Percentiles rank a stretch among this genome's conserved stretches.
Conservation (phyloP, 2,797 vertebrate genomes). For the Sphenodon punctatus region DNA sequence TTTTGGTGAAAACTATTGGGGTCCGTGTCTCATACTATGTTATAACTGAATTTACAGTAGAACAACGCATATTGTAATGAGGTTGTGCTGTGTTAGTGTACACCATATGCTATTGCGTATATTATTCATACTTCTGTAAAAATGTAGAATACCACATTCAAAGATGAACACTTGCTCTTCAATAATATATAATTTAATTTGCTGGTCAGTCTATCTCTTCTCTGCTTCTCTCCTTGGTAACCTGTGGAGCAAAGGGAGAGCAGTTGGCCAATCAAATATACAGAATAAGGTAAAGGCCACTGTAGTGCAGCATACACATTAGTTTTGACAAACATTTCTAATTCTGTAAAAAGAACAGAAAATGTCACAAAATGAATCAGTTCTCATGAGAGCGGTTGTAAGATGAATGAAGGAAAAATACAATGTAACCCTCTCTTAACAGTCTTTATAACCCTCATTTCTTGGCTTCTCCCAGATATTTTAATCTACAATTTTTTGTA, state of each 20-base stretch:
- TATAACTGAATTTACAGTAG: too few relatives aligned
- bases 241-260: conserved; percentile 5
- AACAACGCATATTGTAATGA: too few relatives aligned
- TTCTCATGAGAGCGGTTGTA: conserved; percentile 30
- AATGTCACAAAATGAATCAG: conserved; percentile 72
- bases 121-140: too few relatives aligned
- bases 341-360: conserved; percentile 69
- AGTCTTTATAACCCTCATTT: neutral
- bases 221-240: neutral
- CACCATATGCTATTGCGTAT: too few relatives aligned
- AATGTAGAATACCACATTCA: too few relatives aligned
- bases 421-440: neutral
- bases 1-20: too few relatives aligned
- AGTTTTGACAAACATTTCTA: conserved; percentile 66
- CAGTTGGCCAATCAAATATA: conserved; percentile 47
- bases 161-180: neutral
- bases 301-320: conserved; percentile 55
- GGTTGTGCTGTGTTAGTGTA: too few relatives aligned
- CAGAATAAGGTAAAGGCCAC: conserved; percentile 51
- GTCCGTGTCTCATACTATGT: too few relatives aligned
- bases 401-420: neutral
- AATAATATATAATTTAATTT: neutral
- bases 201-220: fast-evolving
- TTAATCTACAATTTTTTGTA: neutral
- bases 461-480: neutral